Conservation (phyloP, 2,797 vertebrate genomes). For the Scleropages formosus region DNA sequence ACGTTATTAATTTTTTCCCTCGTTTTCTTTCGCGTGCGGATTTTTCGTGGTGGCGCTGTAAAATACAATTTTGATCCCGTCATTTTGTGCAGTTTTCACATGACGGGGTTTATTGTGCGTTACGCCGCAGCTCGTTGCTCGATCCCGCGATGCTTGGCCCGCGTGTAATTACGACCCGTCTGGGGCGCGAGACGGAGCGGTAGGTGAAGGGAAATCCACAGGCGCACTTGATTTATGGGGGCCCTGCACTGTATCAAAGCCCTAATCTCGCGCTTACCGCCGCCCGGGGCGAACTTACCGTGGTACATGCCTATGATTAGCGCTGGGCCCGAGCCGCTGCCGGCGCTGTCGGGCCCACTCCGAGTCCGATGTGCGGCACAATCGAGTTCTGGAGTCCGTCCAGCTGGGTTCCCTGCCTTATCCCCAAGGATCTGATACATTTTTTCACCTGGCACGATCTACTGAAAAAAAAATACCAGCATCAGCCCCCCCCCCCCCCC, state of each 20-base stretch:
- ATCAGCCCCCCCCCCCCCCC: neutral
- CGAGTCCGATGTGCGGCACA: slow-evolving; percentile 16
- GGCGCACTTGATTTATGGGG: slow-evolving; percentile 88
- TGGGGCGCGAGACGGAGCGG: slow-evolving; percentile 80
- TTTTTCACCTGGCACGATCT: slow-evolving; percentile 3
- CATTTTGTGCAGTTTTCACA: slow-evolving; percentile 93
- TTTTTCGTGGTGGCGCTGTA: slow-evolving; percentile 81
- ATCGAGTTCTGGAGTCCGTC: neutral
- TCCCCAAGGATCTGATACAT: neutral
- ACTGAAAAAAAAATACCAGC: neutral
- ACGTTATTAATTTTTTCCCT: slow-evolving; percentile 56
- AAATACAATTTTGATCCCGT: slow-evolving; percentile 89
- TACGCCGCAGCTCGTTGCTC: slow-evolving; percentile 87
- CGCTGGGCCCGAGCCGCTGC: slow-evolving; percentile 67
- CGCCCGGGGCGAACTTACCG: slow-evolving; percentile 72
- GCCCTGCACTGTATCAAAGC: slow-evolving; percentile 72
- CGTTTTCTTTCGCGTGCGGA: slow-evolving; percentile 60
- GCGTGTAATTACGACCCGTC: slow-evolving; percentile 96
- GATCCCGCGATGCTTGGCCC: slow-evolving; percentile 77
- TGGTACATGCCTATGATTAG: slow-evolving; percentile 73
- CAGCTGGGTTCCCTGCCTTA: neutral
- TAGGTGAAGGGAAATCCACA: slow-evolving; percentile 84
- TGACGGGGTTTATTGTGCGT: slow-evolving; percentile 91
- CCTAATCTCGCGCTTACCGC: slow-evolving; percentile 84
- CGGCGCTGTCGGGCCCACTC: slow-evolving; percentile 67